phyloP scores from a whole-genome alignment of 2,797 vertebrate genomes.

The Serranus cabrilla region DNA sequence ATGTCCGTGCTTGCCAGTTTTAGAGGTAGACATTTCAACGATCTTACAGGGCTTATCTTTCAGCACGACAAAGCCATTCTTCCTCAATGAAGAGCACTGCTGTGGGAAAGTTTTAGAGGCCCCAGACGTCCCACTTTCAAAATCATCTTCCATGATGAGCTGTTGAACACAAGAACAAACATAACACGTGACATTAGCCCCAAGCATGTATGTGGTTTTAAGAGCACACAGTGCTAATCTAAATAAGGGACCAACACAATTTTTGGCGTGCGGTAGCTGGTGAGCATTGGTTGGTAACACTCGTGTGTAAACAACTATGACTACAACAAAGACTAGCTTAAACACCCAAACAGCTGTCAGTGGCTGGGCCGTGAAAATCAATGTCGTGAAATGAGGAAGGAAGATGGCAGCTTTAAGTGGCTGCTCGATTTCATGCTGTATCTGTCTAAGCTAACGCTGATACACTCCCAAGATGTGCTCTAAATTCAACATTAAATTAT shows the following conservation, averaged over 20 bases:
- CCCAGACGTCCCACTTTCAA: constrained; percentile 89
- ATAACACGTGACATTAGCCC: background rate
- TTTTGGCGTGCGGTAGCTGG: background rate
- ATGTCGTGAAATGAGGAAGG: too few species aligned
- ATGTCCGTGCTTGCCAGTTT: constrained; percentile 97
- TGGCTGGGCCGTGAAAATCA: too few species aligned
- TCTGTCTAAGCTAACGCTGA: background rate
- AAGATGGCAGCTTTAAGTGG: background rate
- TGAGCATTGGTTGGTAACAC: too few species aligned
- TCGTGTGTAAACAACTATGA: background rate
- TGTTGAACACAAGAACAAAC: background rate
- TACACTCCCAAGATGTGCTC: background rate
- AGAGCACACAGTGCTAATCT: background rate
- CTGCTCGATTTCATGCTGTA: background rate
- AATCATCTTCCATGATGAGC: constrained; percentile 89
- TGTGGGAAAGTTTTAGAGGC: constrained; percentile 92
- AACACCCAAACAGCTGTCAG: background rate
- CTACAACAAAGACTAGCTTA: background rate
- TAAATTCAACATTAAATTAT: background rate
- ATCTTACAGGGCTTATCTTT: constrained; percentile 96
- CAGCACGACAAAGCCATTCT: constrained; percentile 94
- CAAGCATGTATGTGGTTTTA: too few species aligned
- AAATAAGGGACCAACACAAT: background rate
- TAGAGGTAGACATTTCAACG: constrained; percentile 97
- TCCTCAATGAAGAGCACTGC: constrained; percentile 96